Percentiles rank a stretch among this genome's conserved stretches.
phyloP scores from a whole-genome alignment of 2,888 invertebrate genomes.

The Galerucella pusilla region DNA sequence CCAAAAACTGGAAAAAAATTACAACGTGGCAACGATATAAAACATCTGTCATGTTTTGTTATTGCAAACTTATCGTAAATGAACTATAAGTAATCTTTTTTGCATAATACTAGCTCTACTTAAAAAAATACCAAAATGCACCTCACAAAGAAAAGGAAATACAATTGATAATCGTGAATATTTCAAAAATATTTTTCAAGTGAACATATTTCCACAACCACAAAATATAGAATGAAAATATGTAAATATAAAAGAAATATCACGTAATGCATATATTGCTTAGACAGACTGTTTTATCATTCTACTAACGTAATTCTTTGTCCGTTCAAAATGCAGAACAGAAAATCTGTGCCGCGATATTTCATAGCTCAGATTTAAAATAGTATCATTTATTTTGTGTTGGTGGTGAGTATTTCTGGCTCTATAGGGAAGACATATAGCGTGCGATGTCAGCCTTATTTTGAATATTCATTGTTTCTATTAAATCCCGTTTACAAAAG shows the following conservation, averaged over 20 bases:
- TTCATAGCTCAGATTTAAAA: slow-evolving; percentile 41
- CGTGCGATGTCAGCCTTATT: slow-evolving; percentile 36
- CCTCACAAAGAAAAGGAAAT: too few species aligned
- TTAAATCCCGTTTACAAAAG: slow-evolving; percentile 34
- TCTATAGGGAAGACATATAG: slow-evolving; percentile 27
- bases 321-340: slow-evolving; percentile 37
- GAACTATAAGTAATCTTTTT: too few species aligned
- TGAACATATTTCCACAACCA: not conserved
- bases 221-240: not conserved
- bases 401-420: slow-evolving; percentile 27
- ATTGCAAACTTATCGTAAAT: too few species aligned
- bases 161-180: too few species aligned
- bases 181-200: too few species aligned
- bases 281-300: slow-evolving; percentile 25
- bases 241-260: slow-evolving; percentile 5
- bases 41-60: too few species aligned
- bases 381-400: slow-evolving; percentile 40
- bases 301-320: slow-evolving; percentile 19
- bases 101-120: too few species aligned
- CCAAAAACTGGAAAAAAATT: too few species aligned
- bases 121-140: too few species aligned
- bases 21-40: too few species aligned
- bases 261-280: slow-evolving; percentile 15
- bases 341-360: slow-evolving; percentile 39
- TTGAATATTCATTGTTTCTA: slow-evolving; percentile 40